Base-by-base conservation (phyloP, 1,140 invertebrate genomes). In the Hyposmocoma kahamanoa region DNA sequence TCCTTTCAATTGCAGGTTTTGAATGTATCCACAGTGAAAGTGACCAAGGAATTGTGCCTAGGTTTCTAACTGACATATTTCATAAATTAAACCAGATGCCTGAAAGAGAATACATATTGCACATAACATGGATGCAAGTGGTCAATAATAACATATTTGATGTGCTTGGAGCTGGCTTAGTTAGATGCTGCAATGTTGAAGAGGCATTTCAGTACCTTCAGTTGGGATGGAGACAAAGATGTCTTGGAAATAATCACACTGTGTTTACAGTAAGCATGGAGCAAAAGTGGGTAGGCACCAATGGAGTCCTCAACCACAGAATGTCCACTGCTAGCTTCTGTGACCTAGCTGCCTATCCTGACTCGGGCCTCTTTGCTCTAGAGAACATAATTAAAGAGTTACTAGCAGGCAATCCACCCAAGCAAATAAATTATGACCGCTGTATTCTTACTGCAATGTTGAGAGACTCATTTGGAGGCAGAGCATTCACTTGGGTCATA, bases 31-130 rank as follows among this genome's bases (percentile, higher is more conserved):
- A 89, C 53, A 90, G 88, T 67, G 92, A 94, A 67, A 88, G 90
- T 58, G 92, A 94, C 57, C 90, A 92, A 82, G 94, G 93, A 20
- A 89, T 95, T 19, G 88, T 95, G 28, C 93, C 93, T 22, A 84
- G 93, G 50, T 93, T 93, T 67, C 83, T 94, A 4, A 87, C 91
- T 42, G 91, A 93, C 62, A 90, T 94, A 60, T 94, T 93, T 75
- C 85, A 89, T 32, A 90, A 89, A 59, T 88, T 94, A 6, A 83
- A 86, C 26, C 83, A 88, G 48, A 86, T 90, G 72, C 76, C 86
- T 48, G 90, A 91, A 52, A 84, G 89, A 53, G 90, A 87, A 43
- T 91, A 86, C 62, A 84, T 88, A 45, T 73, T 91, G 5, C 90
- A 90, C 53, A 87, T 92, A 47, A 89, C 89, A 39, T 92, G 90